Base-by-base conservation (phyloP, 2,888 invertebrate genomes). In the Uloborus plumipes region DNA sequence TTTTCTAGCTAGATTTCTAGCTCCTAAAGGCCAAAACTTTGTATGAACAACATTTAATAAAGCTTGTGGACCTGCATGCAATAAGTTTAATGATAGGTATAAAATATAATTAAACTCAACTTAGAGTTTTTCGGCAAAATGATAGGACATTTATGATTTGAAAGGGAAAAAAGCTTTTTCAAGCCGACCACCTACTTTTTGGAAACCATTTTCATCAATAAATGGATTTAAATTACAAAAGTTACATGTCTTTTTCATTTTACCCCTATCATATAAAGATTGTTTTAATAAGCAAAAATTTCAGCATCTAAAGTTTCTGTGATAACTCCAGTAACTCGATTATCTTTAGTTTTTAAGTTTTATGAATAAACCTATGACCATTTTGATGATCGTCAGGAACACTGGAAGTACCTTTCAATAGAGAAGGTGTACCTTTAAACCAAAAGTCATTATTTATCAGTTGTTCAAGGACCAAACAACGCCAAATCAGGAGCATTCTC, bases 11-110 rank as follows among this genome's bases (percentile, higher is more conserved):
- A 26, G 2, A 47, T 31, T 58, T 39, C 58, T 18, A 20, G 66
- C 58, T 13, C 22, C 18, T 39, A 66, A 20, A 47, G 58, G 47
- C 22, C 66, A 74, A 66, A 49, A 74, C 49, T 66, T 55, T 58
- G 47, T 18, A 13, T 59, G 18, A 7, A 47, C 47, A 16, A 13
- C 9, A 51, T 51, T n/a, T 9, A 73, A 53, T 18, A 73, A 31
- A 14, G 50, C 13, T 39, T 53, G 64, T 6, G 58, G 26, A 15
- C 66, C 74, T 49, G 39, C 22, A 47, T 73, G 64, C 11, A 62
- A 47, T n/a, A 31, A 31, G 49, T 22, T 74, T 49, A 13, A 6
- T 74, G 74, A 49, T 20, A 39, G 15, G 1, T 7, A 7, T 39
- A 9, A 18, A 64, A 14, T 2, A 50, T 51, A n/a, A 64, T 11